Base-by-base conservation (phyloP, 64 coral and sea anemone genomes). In the Porites australiensis region DNA sequence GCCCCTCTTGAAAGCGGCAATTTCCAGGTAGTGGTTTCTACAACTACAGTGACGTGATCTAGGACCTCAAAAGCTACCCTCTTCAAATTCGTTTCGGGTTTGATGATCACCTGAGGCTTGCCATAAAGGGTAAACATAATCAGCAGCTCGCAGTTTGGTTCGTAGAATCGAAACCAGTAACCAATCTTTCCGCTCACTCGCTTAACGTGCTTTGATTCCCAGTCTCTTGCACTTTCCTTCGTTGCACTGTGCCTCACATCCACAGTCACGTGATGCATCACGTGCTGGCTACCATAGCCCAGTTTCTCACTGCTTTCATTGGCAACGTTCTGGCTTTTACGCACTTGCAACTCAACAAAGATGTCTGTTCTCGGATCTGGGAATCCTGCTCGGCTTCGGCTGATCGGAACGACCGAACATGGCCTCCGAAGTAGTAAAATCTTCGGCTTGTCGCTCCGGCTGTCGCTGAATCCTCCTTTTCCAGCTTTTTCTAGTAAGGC, bases 121-220 rank as follows among this genome's bases (percentile, higher is more conserved):
- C 50, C 73, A 9, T 76, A 76, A 2, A 76, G 73, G 2, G 45
- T 76, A 76, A 76, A 76, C 73, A 48, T 76, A 15, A 76, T 44
- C 73, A 50, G 18, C 7, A 76, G 15, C 45, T 76, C 73, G 19
- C 73, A 76, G 47, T 50, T 76, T 76, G 73, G 73, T 50, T 76
- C 44, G 45, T 76, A 76, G 47, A 76, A 76, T 76, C 73, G 48
- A 50, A 76, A 76, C 73, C 73, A 76, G 73, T 76, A 76, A 2
- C 73, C 73, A 50, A 76, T 45, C 48, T 76, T 76, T 5, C 73
- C 73, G 73, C 73, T 76, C 11, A 50, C 73, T 5, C 73, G 73
- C 18, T 76, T 76, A 16, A 76, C 73, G 47, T 76, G 50, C 73
- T 76, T 76, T 50, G 73, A 48, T 50, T 76, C 73, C 73, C 73